These are phyloP conservation scores for Gymnogyps californianus DNA, from an alignment of 2,113 vertebrate genomes.

Conservation along the genomic window DNA sequence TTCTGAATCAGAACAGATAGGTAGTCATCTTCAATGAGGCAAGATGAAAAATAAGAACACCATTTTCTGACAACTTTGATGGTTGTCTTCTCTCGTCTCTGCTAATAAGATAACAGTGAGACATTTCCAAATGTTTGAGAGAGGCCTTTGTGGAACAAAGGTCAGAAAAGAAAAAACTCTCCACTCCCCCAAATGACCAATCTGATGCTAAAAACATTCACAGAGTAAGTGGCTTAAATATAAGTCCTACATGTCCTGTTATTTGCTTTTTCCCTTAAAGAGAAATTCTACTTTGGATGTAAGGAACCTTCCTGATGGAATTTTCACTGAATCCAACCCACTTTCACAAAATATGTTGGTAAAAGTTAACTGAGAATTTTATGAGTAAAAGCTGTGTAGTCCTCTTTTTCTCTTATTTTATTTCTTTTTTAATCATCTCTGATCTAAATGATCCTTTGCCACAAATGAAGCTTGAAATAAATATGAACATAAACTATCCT, in stretches of 20 bases:
- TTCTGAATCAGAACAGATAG: neutral
- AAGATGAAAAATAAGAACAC: neutral
- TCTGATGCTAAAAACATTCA: neutral
- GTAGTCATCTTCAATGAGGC: neutral
- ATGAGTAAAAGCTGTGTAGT: neutral
- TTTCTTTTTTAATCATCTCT: constrained; percentile 6
- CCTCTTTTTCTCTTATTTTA: neutral
- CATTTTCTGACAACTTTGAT: neutral
- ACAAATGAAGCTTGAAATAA: constrained; percentile 54
- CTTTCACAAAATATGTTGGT: neutral
- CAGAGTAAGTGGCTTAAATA: neutral
- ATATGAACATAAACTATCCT: constrained; percentile 39
- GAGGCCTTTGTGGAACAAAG: neutral
- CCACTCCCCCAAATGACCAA: neutral
- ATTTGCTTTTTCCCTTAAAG: neutral
- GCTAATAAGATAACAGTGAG: neutral
- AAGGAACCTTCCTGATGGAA: neutral
- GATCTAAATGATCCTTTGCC: constrained; percentile 9
- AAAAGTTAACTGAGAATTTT: neutral
- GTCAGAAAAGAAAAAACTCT: neutral
- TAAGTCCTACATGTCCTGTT: neutral
- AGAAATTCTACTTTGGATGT: neutral
- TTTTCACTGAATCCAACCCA: neutral
- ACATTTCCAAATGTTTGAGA: neutral
- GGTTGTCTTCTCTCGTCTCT: neutral